Base-by-base conservation (phyloP, 2,797 vertebrate genomes). In the Cheracebus regulus region DNA sequence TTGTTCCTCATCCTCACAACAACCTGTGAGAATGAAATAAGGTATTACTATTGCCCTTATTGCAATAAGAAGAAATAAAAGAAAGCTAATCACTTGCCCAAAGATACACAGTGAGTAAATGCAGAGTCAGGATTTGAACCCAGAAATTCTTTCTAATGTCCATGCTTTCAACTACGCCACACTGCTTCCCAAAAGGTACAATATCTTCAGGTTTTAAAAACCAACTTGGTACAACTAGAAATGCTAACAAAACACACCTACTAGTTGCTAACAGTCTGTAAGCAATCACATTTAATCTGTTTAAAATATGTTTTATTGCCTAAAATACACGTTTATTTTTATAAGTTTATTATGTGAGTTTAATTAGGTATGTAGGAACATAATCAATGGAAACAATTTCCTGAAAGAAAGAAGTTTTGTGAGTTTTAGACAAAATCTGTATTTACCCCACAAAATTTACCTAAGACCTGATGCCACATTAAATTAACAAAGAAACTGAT, bases 401-500 rank as follows among this genome's bases (percentile, higher is more conserved):
- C 64, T 81, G 10, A 91, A 89, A 80, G 41, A 26, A 95, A 82
- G 52, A 95, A 72, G 0, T 87, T 96, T 52, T 81, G n/a, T 95
- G 75, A 95, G 70, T 95, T 81, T 95, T 39, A 81, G 17, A 92
- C 44, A 96, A 95, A 96, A 95, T 88, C 87, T 95, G 1, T 92
- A 93, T 84, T 96, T 84, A 92, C 50, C 50, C 41, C 46, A 96
- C 52, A 97, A 92, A 97, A 95, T 75, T 87, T 7, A 91, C 3
- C 64, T 11, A 28, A 73, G 93, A 89, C n/a, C 39, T 72, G 57
- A 90, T 79, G 67, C n/a, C 79, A 94, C 26, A 96, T 58, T 73
- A 83, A 96, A 90, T 90, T 88, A 92, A 97, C 89, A 98, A 97
- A 82, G 1, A 22, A 95, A 44, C 24, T 97, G 96, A 96, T 86